phyloP scores from a whole-genome alignment of 2,888 invertebrate genomes.

The Aphrophora alni region DNA sequence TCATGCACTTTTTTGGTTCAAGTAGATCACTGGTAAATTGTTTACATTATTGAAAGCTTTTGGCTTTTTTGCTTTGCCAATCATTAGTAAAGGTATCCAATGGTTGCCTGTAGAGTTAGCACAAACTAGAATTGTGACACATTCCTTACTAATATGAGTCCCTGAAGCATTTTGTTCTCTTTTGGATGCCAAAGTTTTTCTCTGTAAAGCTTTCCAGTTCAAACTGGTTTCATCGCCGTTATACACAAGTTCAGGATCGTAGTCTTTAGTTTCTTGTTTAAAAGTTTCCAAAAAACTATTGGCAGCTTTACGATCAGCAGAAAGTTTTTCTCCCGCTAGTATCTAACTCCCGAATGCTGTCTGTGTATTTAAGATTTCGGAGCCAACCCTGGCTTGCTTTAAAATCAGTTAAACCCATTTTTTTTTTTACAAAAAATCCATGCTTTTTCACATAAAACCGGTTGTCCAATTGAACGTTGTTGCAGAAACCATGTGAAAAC shows the following conservation, averaged over 20 bases:
- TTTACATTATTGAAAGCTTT: background rate
- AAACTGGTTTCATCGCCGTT: slow-evolving; percentile 51
- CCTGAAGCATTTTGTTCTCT: slow-evolving; percentile 51
- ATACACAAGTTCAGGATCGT: slow-evolving; percentile 46
- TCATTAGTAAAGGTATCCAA: slow-evolving; percentile 23
- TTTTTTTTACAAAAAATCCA: too few species aligned
- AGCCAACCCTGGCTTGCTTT: background rate
- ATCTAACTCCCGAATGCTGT: background rate
- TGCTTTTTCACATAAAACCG: background rate
- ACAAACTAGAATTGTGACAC: slow-evolving; percentile 6
- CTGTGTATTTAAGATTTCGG: background rate
- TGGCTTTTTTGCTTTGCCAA: background rate
- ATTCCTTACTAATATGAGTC: slow-evolving; percentile 54
- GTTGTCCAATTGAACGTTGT: background rate
- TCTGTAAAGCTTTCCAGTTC: slow-evolving; percentile 39
- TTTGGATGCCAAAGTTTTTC: slow-evolving; percentile 51
- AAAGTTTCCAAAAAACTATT: background rate
- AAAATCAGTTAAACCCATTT: too few species aligned
- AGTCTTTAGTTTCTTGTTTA: background rate
- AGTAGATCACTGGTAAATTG: too few species aligned
- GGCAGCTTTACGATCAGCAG: background rate
- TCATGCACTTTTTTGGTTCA: background rate
- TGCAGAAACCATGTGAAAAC: background rate
- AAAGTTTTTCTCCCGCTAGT: background rate
- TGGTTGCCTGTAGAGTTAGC: slow-evolving; percentile 30